Base-by-base conservation (phyloP, 2,113 vertebrate genomes). In the Corythaixoides concolor region DNA sequence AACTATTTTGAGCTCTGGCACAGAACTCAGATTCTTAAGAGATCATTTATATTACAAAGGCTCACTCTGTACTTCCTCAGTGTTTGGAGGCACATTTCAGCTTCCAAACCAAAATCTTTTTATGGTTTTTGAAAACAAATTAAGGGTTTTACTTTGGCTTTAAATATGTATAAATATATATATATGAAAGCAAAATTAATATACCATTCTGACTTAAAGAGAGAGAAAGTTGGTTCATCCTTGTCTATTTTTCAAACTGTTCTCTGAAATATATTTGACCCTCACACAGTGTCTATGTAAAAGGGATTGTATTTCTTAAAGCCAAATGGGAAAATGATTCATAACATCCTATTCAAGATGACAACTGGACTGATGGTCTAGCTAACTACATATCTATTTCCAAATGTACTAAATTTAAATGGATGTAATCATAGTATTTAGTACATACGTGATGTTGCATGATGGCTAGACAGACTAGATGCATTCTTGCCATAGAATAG, bases 1-100 rank as follows among this genome's bases (percentile, higher is more conserved):
- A 96, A 95, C 88, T 96, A 97, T 97, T 96, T 95, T 95, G 93
- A 95, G 94, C 63, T 89, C 92, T 97, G 97, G 94, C 88, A 89
- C 76, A 89, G 92, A 94, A 63, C 73, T 95, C 70, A 95, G 93
- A 95, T 96, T 95, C 91, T 97, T 93, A 89, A 95, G 89, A 94
- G 93, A 93, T 96, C 96, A 96, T 96, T 96, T 95, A 89, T 94
- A 94, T 95, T 93, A 95, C 86, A 94, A 96, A 96, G 69, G 83
- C 92, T 94, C 90, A 43, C n/a, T 88, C 91, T 95, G 81, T 96
- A 90, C 84, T 97, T 95, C 91, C 93, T 95, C 63, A 30, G 94
- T 85, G 77, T 93, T 94, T 77, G 81, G 80, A 94, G 80, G 95
- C 53, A 92, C 43, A 84, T 93, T 95, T 94, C 83, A 81, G 80